Percentiles rank a stretch among this genome's conserved stretches.
Conservation (phyloP, 2,113 vertebrate species). For the Hyla sarda region DNA sequence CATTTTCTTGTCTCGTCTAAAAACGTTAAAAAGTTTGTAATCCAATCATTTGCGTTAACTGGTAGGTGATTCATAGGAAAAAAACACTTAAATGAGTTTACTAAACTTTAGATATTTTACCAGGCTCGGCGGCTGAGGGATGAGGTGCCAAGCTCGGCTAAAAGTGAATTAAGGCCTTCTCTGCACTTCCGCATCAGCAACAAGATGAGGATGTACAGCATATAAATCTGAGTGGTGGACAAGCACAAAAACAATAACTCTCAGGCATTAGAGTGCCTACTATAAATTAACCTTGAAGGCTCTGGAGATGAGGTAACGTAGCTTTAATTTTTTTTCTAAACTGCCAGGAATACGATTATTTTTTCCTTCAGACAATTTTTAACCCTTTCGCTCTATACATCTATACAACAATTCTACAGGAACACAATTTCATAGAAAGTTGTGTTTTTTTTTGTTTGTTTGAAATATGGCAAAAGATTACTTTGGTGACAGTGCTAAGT, state of each 20-base stretch:
- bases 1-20: conserved; percentile 10
- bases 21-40: not conserved
- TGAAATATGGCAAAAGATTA: not conserved
- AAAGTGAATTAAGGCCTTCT: conserved; percentile 17
- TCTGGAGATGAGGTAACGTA: conserved; percentile 14
- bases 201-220: conserved; percentile 30
- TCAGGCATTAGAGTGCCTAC: conserved; percentile 25
- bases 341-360: not conserved
- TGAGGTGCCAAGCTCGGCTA: conserved; percentile 19
- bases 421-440: not conserved
- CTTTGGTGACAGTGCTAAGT: not conserved
- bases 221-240: conserved; percentile 37
- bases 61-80: not conserved
- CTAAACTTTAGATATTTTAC: conserved; percentile 30
- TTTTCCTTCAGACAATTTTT: not conserved
- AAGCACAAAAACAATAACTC: conserved; percentile 37
- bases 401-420: not conserved
- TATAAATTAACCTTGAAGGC: conserved; percentile 32
- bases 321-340: conserved; percentile 24
- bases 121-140: not conserved
- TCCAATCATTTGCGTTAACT: conserved; percentile 22
- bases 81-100: conserved; percentile 15
- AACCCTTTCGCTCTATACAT: not conserved
- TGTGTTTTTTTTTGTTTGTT: not conserved
- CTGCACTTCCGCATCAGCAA: not conserved